These are phyloP conservation scores for Spinus olivaceus DNA, from an alignment of 2,797 vertebrate species.

Conservation along the genomic window DNA sequence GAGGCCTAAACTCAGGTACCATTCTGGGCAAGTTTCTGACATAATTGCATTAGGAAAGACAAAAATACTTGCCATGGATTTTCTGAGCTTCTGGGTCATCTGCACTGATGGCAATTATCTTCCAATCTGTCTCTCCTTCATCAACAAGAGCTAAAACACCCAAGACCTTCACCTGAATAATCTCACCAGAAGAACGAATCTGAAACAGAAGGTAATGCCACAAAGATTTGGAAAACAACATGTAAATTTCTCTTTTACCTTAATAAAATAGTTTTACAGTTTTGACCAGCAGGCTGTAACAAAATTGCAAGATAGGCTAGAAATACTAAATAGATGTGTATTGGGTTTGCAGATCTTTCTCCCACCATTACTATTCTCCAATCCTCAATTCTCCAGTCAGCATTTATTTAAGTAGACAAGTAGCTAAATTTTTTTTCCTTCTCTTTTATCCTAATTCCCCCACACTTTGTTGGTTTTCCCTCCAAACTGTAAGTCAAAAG, in stretches of 20 bases:
- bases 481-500: background rate
- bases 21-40: background rate
- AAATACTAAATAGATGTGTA: too few relatives aligned
- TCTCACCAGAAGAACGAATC: conserved; percentile 85
- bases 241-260: background rate
- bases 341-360: background rate
- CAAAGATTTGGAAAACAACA: background rate
- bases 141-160: conserved; percentile 92
- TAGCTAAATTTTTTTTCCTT: background rate
- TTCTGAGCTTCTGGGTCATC: conserved; percentile 89
- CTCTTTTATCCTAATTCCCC: background rate
- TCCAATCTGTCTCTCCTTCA: conserved; percentile 96
- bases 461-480: background rate
- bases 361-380: background rate
- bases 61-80: conserved; percentile 80
- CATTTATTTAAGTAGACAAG: background rate
- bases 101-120: conserved; percentile 89
- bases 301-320: background rate
- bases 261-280: background rate
- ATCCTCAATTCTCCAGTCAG: background rate
- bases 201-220: conserved; percentile 63
- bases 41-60: background rate
- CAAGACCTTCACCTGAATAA: conserved; percentile 91
- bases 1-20: background rate
- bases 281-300: background rate